Base-by-base conservation (phyloP, 2,888 invertebrate species). In the Trichogramma evanescens region DNA sequence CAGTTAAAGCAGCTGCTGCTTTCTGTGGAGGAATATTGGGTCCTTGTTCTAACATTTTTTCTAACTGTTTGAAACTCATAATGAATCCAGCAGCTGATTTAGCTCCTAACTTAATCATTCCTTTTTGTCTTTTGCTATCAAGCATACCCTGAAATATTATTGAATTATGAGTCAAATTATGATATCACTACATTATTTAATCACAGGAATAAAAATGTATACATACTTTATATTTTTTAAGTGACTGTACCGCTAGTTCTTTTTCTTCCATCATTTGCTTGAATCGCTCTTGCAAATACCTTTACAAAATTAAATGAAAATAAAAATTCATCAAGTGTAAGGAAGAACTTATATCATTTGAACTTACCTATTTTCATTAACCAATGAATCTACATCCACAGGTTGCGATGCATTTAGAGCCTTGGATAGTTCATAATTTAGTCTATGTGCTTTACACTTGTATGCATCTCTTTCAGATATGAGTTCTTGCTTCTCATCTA, bases 401-500 rank as follows among this genome's bases (percentile, higher is more conserved):
- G 89, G 80, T 70, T 79, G 74, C 42, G 72, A 66, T 56, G 80
- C 82, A 63, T 79, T 81, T 8, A 90, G 76, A 63, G 91, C 84
- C 66, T 85, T 85, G 67, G 87, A 86, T 13, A 93, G 82, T 73
- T 92, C 90, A 67, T 89, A 87, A 76, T 92, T 92, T 38, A 93
- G 80, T 7, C 91, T 81, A 72, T 91, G 90, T 4, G 89, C 88
- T 80, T 93, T 93, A 68, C 84, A 87, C 72, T 90, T 89, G 72
- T 89, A 92, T 39, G 89, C 89, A 75, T 93, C 92, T 62, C 91
- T 81, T 73, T 93, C 91, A 5, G 85, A 86, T 13, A 88, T 85
- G 43, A 89, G 76, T 72, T 93, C 93, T 71, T 92, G 91, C 72
- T 92, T 93, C 73, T 93, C 93, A 75, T 93, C 93, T 50, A 93